These are phyloP conservation scores for Triplophysa rosa DNA, from an alignment of 2,113 vertebrate genomes.

Conservation along the genomic window DNA sequence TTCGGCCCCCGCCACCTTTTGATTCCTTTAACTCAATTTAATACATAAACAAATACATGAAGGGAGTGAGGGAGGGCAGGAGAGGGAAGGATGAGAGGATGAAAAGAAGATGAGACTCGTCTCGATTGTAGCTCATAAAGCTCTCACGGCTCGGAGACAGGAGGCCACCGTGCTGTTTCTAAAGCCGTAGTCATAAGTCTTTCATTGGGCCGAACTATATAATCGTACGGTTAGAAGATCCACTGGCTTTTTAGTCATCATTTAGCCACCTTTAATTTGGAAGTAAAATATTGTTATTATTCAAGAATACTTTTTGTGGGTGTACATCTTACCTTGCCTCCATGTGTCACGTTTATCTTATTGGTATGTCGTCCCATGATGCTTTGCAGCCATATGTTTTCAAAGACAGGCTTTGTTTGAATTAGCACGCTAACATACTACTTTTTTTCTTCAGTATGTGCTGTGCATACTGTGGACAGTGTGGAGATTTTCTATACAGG, in stretches of 20 bases:
- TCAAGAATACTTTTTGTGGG: conserved; percentile 30
- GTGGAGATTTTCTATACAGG: background rate
- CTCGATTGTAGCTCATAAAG: conserved; percentile 75
- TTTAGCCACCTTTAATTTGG: conserved; percentile 48
- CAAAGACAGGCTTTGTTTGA: background rate
- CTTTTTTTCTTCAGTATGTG: background rate
- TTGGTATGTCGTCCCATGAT: background rate
- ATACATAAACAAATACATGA: conserved; percentile 78
- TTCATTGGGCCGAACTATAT: conserved; percentile 57
- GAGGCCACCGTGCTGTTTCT: conserved; percentile 69
- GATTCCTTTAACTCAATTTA: conserved; percentile 81
- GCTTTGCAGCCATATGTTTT: background rate
- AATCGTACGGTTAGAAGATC: conserved; percentile 41
- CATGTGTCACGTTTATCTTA: conserved; percentile 15
- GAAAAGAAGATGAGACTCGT: conserved; percentile 58
- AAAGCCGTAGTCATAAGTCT: conserved; percentile 55
- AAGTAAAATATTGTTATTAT: conserved; percentile 50
- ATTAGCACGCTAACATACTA: background rate
- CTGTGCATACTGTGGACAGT: background rate
- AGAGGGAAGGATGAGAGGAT: conserved; percentile 57
- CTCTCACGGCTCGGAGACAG: conserved; percentile 68
- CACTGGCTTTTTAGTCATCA: conserved; percentile 46
- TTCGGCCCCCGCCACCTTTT: conserved; percentile 73
- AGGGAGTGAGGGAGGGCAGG: conserved; percentile 66
- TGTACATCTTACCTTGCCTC: conserved; percentile 5